These are phyloP conservation scores for Beroe forskalii DNA, from an alignment of 37 sponge, comb jelly and placozoan genomes.

Conservation along the genomic window DNA sequence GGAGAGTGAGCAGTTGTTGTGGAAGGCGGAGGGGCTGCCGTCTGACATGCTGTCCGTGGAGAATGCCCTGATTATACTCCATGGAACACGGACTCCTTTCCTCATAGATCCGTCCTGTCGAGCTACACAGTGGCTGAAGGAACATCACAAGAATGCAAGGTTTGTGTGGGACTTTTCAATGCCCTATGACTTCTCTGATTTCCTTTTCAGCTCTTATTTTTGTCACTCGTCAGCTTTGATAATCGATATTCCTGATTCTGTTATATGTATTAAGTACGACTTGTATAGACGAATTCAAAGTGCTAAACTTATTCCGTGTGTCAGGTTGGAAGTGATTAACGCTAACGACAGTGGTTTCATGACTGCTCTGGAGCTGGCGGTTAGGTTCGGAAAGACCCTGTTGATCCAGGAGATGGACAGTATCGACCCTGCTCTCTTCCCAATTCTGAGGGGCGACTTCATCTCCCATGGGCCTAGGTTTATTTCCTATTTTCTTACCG, in stretches of 20 bases:
- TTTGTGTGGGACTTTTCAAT: too few species aligned
- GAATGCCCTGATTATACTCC: conserved; percentile 84
- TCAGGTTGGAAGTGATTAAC: conserved; percentile 42
- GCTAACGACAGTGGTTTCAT: conserved; percentile 77
- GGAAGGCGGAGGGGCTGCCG: conserved; percentile 95
- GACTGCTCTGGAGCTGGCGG: conserved; percentile 90
- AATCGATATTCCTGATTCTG: too few species aligned
- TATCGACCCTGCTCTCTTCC: conserved; percentile 90
- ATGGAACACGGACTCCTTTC: conserved; percentile 75
- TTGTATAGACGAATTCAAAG: too few species aligned
- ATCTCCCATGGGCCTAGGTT: conserved; percentile 69
- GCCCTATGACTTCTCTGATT: too few species aligned
- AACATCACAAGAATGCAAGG: conserved; percentile 74
- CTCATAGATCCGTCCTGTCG: conserved; percentile 87
- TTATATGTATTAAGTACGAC: too few species aligned
- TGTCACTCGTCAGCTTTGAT: too few species aligned
- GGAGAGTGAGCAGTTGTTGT: conserved; percentile 85
- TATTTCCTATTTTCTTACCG: too few species aligned
- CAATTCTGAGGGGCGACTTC: conserved; percentile 86
- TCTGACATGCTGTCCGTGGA: conserved; percentile 89
- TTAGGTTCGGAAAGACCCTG: conserved; percentile 95
- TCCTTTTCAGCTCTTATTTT: too few species aligned
- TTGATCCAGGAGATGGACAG: conserved; percentile 94
- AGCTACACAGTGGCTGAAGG: conserved; percentile 90
- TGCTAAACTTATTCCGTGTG: too few species aligned